Percentiles rank a stretch among this genome's conserved stretches.
Evolutionary conservation across 2,797 vertebrate species (phyloP).

Genomic region (Myoxocephalus aenaeus): DNA sequence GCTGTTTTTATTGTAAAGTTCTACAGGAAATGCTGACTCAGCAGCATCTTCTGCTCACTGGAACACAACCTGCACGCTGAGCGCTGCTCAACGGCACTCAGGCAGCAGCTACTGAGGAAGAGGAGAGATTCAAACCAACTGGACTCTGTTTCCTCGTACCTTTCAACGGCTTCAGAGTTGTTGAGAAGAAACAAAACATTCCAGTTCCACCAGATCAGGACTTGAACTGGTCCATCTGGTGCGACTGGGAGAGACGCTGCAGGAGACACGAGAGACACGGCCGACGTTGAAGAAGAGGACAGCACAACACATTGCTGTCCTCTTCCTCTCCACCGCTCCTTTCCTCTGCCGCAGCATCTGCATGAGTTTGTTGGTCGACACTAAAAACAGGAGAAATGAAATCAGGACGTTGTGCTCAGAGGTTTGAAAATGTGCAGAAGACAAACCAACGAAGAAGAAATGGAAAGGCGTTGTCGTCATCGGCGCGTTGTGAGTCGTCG

Average conservation of each 20-base stretch:
- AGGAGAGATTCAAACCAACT: constrained; percentile 8
- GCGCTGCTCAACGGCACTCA: neutral
- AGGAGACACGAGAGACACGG: neutral
- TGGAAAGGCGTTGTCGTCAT: neutral
- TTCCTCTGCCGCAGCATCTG: neutral
- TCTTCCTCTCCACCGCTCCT: neutral
- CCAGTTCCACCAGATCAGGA: neutral
- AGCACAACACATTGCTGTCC: neutral
- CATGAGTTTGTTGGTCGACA: neutral
- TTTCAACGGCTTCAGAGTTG: neutral
- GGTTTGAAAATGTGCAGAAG: neutral
- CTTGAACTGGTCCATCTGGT: too few species aligned
- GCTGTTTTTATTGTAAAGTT: neutral
- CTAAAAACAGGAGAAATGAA: neutral
- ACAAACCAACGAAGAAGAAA: neutral
- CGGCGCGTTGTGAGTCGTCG: neutral
- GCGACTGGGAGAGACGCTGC: neutral
- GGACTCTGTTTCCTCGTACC: too few species aligned
- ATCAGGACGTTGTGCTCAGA: neutral
- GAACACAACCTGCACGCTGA: neutral
- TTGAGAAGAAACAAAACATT: neutral
- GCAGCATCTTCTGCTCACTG: neutral
- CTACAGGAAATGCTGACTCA: too few species aligned
- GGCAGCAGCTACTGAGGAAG: neutral
- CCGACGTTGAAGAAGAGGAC: neutral